These are phyloP conservation scores for Lagria hirta DNA, from an alignment of 2,888 invertebrate species.

Conservation along the genomic window DNA sequence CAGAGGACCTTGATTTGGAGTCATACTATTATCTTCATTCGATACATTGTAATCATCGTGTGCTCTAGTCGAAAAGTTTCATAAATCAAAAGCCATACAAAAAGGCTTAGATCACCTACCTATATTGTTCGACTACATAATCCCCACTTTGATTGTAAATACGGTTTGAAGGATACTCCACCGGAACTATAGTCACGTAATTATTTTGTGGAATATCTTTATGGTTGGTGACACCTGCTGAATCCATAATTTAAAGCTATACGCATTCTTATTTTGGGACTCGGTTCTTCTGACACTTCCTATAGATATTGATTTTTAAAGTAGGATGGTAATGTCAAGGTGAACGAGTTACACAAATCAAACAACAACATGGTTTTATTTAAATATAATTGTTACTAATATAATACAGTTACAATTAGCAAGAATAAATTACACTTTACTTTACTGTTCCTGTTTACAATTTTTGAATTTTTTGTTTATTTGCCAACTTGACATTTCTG, in stretches of 20 bases:
- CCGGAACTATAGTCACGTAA: constrained; percentile 46
- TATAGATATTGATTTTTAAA: constrained; percentile 21
- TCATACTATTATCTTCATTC: constrained; percentile 43
- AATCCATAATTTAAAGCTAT: constrained; percentile 17
- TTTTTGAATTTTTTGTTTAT: too few relatives aligned
- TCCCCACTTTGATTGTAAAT: constrained; percentile 43
- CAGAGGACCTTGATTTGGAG: constrained; percentile 47
- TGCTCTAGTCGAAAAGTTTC: constrained; percentile 24
- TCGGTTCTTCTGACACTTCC: background rate
- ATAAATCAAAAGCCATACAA: background rate
- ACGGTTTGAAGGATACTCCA: constrained; percentile 44
- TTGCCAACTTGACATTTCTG: too few relatives aligned
- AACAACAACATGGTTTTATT: background rate
- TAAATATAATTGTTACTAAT: constrained; percentile 3
- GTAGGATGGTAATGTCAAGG: constrained; percentile 17
- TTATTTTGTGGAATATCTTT: constrained; percentile 44
- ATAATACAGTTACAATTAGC: too few relatives aligned
- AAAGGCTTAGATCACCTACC: constrained; percentile 36
- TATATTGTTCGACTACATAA: constrained; percentile 46
- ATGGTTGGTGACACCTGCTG: constrained; percentile 24
- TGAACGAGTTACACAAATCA: constrained; percentile 5
- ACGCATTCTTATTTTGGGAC: constrained; percentile 7
- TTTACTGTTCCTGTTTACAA: too few relatives aligned
- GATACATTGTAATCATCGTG: constrained; percentile 47
- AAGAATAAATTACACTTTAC: too few relatives aligned